These are phyloP conservation scores for Orius laevigatus DNA, from an alignment of 1,140 invertebrate species.

Conservation along the genomic window DNA sequence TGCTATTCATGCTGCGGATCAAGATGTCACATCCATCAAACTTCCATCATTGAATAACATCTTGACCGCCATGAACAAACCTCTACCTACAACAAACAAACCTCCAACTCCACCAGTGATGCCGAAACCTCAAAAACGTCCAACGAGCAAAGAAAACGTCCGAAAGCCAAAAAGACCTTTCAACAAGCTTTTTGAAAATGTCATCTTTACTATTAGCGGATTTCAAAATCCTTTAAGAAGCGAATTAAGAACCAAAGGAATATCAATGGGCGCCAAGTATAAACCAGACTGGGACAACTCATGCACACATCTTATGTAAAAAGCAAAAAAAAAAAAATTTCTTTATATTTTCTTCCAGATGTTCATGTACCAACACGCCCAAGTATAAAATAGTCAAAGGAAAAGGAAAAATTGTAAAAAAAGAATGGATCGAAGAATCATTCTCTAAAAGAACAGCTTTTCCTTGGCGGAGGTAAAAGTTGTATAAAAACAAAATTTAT, in stretches of 20 bases:
- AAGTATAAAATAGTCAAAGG: conserved; percentile 61
- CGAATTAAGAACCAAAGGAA: conserved; percentile 45
- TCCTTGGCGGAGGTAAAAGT: conserved; percentile 46
- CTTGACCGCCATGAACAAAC: neutral
- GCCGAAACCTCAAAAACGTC: no score
- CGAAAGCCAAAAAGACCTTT: conserved; percentile 30
- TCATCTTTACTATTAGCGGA: conserved; percentile 67
- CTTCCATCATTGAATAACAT: no score
- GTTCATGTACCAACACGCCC: conserved; percentile 79
- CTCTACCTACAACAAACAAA: conserved; percentile 1
- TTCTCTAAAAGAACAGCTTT: conserved; percentile 40
- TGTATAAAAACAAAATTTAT: no score
- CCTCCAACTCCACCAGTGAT: neutral
- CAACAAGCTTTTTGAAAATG: conserved; percentile 39
- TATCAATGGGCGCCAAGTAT: conserved; percentile 66
- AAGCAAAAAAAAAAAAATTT: conserved; percentile 7
- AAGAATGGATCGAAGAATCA: conserved; percentile 60
- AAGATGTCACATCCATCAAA: no score
- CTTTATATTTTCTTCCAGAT: conserved; percentile 34
- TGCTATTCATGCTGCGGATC: no score
- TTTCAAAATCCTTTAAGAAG: conserved; percentile 65
- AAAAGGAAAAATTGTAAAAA: conserved; percentile 47
- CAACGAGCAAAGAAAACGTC: no score
- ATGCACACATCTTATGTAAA: conserved; percentile 73
- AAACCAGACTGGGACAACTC: conserved; percentile 50